Percentiles rank a stretch among this genome's conserved stretches.
Evolutionary conservation across 1,140 invertebrate species (phyloP).

Genomic region (Triops cancriformis): DNA sequence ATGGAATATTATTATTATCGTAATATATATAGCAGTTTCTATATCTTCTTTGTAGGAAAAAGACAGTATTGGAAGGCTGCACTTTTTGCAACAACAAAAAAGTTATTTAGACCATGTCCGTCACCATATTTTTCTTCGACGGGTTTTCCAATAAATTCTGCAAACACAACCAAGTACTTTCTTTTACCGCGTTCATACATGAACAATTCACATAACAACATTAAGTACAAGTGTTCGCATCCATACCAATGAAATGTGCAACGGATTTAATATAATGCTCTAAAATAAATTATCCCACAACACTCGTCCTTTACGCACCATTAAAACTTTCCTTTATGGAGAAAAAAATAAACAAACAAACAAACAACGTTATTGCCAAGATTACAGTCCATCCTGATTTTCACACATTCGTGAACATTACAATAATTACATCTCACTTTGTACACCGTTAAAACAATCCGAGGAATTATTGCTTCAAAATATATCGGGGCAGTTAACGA

Average conservation of each 20-base stretch:
- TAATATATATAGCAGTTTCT: not conserved
- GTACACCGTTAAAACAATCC: too few species aligned
- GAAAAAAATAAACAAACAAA: too few species aligned
- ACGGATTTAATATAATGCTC: constrained; percentile 5
- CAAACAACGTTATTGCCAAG: too few species aligned
- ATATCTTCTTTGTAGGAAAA: constrained; percentile 1
- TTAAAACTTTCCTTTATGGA: not conserved
- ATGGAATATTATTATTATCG: not conserved
- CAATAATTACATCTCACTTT: too few species aligned
- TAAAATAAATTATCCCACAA: constrained; percentile 8
- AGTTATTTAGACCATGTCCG: not conserved
- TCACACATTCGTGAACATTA: too few species aligned
- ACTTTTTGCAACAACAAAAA: not conserved
- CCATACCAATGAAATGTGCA: not conserved
- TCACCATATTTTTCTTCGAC: not conserved
- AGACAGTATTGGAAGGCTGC: constrained; percentile 5
- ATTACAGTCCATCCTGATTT: too few species aligned
- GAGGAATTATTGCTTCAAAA: too few species aligned
- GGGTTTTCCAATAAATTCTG: not conserved
- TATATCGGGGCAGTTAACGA: not conserved
- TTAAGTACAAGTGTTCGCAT: not conserved
- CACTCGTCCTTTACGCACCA: not conserved
- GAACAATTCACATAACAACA: not conserved
- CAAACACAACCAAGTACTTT: not conserved
- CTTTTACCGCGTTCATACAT: not conserved